Percentiles rank a stretch among this genome's conserved stretches.
These are phyloP conservation scores for Drosophila tanythrix DNA, from an alignment of 2,888 invertebrate species.

Conservation along the genomic window DNA sequence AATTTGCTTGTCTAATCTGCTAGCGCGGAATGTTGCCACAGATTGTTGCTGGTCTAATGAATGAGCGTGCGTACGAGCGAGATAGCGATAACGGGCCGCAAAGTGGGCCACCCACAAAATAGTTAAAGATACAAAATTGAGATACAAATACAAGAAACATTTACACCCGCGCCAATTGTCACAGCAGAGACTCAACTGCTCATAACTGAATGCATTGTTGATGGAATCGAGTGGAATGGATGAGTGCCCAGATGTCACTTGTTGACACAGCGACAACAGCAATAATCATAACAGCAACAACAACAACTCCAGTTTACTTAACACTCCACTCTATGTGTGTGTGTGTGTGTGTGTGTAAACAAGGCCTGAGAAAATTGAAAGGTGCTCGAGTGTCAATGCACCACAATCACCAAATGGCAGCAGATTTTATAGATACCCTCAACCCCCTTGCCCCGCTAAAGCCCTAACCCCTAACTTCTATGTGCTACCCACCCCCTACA, in stretches of 20 bases:
- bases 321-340: slow-evolving; percentile 15
- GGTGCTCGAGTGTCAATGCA: slow-evolving; percentile 61
- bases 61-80: neutral
- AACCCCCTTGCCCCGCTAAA: neutral
- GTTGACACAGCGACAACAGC: slow-evolving; percentile 60
- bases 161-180: slow-evolving; percentile 45
- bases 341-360: slow-evolving; percentile 45
- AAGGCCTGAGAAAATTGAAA: slow-evolving; percentile 64
- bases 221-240: slow-evolving; percentile 15
- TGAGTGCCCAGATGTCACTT: slow-evolving; percentile 71
- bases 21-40: slow-evolving; percentile 71
- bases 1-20: slow-evolving; percentile 67
- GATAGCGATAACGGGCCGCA: neutral
- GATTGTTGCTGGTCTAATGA: slow-evolving; percentile 41
- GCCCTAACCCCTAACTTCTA: neutral
- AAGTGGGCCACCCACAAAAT: slow-evolving; percentile 14
- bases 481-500: neutral
- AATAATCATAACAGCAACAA: slow-evolving; percentile 22
- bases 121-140: slow-evolving; percentile 31
- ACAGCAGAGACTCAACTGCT: slow-evolving; percentile 34
- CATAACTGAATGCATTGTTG: slow-evolving; percentile 34
- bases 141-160: slow-evolving; percentile 18
- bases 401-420: slow-evolving; percentile 39
- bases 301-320: slow-evolving; percentile 18
- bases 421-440: slow-evolving; percentile 21